Evolutionary conservation across 2,797 vertebrate species (phyloP).

Genomic region (Pangasius sanitwongsei): DNA sequence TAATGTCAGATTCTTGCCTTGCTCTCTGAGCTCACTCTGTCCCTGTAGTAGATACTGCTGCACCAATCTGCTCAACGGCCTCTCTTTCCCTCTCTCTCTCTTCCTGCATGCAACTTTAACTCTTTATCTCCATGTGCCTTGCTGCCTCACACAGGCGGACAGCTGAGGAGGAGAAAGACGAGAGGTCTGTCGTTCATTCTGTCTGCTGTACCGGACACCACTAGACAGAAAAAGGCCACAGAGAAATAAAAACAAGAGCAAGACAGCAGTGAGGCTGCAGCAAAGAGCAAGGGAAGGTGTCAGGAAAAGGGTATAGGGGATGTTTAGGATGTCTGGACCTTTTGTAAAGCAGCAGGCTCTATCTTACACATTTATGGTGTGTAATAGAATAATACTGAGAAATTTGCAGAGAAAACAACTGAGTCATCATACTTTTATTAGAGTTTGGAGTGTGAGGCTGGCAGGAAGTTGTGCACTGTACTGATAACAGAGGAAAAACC

Average conservation of each 20-base stretch:
- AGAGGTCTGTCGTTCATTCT: constrained; percentile 91
- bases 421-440: constrained; percentile 9
- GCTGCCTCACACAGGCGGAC: constrained; percentile 89
- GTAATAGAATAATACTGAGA: not conserved
- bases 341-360: not conserved
- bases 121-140: constrained; percentile 88
- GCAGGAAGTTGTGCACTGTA: constrained; percentile 48
- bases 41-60: constrained; percentile 42
- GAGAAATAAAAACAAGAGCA: not conserved
- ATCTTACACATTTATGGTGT: not conserved
- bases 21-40: constrained; percentile 28
- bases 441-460: not conserved
- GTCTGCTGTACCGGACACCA: constrained; percentile 58
- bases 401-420: not conserved
- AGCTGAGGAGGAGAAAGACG: constrained; percentile 90
- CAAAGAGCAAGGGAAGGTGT: not conserved
- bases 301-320: not conserved
- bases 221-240: constrained; percentile 46
- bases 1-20: constrained; percentile 42
- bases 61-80: constrained; percentile 34
- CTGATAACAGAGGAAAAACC: constrained; percentile 39
- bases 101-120: constrained; percentile 78
- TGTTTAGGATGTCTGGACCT: not conserved
- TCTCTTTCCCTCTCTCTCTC: constrained; percentile 12
- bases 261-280: not conserved